phyloP scores from a whole-genome alignment of 2,113 vertebrate genomes.

The Platycercus adscitus region DNA sequence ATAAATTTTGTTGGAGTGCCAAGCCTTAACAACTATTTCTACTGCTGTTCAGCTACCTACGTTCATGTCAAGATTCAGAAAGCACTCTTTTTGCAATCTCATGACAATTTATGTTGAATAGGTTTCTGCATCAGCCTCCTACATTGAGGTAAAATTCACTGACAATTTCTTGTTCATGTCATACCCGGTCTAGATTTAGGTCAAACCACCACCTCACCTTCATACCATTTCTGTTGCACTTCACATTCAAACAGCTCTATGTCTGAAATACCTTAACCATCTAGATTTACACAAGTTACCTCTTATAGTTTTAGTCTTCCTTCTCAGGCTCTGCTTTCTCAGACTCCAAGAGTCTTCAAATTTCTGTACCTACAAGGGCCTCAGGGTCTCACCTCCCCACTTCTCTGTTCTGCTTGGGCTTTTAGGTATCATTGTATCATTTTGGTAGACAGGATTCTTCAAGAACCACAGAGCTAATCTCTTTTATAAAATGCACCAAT shows the following conservation, averaged over 20 bases:
- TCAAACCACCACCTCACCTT: neutral
- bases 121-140: neutral
- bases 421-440: neutral
- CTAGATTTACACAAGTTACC: neutral
- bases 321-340: neutral
- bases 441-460: neutral
- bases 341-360: neutral
- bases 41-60: neutral
- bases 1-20: neutral
- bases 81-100: neutral
- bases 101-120: neutral
- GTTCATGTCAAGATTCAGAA: neutral
- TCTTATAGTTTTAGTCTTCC: neutral
- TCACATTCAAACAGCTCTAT: neutral
- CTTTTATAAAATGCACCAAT: neutral
- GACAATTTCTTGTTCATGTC: neutral
- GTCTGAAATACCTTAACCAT: neutral
- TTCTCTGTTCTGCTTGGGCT: neutral
- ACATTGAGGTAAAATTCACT: neutral
- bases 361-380: neutral
- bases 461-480: neutral
- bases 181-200: neutral
- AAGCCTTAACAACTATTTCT: neutral
- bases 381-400: accelerated
- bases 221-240: neutral